phyloP scores from a whole-genome alignment of 2,797 vertebrate genomes.

The Tiaroga cobitis region DNA sequence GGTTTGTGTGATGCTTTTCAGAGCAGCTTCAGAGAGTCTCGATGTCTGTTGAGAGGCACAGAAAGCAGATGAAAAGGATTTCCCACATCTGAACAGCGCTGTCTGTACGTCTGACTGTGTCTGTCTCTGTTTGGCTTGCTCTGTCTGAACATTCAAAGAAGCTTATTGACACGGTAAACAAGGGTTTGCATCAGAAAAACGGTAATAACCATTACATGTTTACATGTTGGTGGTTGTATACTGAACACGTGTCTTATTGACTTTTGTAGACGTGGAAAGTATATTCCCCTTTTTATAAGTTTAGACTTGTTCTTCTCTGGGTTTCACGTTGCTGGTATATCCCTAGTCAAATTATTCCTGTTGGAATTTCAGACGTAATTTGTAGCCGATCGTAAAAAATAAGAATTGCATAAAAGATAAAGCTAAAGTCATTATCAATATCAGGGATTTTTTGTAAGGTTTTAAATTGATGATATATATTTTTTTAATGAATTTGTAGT shows the following conservation, averaged over 20 bases:
- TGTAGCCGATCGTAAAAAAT: neutral
- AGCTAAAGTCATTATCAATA: neutral
- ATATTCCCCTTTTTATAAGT: neutral
- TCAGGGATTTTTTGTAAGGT: no score
- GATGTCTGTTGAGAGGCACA: neutral
- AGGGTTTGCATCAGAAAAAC: neutral
- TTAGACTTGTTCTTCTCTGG: neutral
- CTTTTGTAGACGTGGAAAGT: neutral
- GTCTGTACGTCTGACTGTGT: neutral
- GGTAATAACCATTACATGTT: conserved; percentile 12
- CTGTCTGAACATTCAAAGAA: conserved; percentile 17
- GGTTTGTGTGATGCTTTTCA: conserved; percentile 17
- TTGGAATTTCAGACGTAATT: neutral
- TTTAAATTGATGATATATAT: no score
- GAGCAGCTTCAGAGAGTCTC: neutral
- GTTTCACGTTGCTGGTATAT: neutral
- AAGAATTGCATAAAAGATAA: no score
- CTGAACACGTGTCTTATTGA: neutral
- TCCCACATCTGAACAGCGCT: conserved; percentile 23
- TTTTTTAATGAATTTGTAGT: no score
- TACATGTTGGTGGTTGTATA: neutral
- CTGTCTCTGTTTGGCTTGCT: conserved; percentile 12
- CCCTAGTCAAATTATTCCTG: neutral
- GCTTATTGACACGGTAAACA: conserved; percentile 18
- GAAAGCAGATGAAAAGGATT: conserved; percentile 31